Conservation (phyloP, 2,797 vertebrate genomes). For the Xenops minutus region DNA sequence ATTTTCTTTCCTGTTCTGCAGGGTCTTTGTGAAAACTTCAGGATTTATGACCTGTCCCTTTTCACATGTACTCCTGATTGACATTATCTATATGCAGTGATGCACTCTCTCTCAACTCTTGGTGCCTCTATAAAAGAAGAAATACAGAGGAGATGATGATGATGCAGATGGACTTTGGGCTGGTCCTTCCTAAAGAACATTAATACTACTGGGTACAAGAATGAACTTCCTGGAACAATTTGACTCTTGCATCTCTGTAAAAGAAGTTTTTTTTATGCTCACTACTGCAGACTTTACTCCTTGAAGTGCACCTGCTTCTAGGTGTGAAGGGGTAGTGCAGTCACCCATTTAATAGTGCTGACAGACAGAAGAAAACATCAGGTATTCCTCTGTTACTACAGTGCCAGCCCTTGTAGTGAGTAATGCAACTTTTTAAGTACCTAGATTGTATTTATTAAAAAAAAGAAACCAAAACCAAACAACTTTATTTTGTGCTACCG, state of each 20-base stretch:
- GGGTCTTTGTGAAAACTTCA: background rate
- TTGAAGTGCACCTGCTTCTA: background rate
- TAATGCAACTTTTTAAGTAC: background rate
- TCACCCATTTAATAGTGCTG: background rate
- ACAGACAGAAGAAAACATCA: background rate
- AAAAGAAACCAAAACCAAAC: background rate
- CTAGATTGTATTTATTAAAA: background rate
- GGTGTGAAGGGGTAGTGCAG: background rate
- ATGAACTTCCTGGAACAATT: background rate
- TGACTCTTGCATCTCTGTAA: background rate
- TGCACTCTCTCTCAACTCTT: background rate
- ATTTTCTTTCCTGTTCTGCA: background rate
- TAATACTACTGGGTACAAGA: background rate
- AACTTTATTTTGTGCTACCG: background rate
- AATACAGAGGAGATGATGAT: background rate
- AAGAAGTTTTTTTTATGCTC: background rate
- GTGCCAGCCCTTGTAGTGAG: background rate
- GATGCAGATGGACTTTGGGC: background rate
- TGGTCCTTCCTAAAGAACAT: background rate
- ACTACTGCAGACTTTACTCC: background rate
- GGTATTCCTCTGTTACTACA: background rate
- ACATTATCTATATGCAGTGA: background rate
- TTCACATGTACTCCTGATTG: background rate
- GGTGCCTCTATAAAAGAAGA: background rate
- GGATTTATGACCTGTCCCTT: background rate